Percentiles rank a stretch among this genome's conserved stretches.
Conservation (phyloP, 2,797 vertebrate species). For the Avahi laniger region DNA sequence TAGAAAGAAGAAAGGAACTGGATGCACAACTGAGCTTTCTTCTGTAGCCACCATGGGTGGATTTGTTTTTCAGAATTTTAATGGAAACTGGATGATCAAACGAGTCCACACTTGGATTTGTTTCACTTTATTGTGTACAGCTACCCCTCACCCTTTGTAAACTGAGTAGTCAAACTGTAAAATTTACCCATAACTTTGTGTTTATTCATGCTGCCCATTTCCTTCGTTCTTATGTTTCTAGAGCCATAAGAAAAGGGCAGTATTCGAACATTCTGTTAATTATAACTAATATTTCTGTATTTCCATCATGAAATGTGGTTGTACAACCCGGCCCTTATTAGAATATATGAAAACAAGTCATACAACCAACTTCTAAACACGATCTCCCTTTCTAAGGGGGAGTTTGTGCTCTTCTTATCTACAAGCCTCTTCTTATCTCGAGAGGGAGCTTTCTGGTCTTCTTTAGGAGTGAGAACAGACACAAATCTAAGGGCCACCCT, state of each 20-base stretch:
- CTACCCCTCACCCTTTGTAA: background rate
- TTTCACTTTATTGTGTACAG: background rate
- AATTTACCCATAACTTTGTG: background rate
- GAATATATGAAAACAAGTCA: background rate
- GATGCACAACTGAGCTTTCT: background rate
- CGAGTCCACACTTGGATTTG: background rate
- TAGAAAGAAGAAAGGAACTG: background rate
- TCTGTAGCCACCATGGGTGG: background rate
- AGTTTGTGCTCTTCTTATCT: slow-evolving; percentile 11
- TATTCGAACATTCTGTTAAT: background rate
- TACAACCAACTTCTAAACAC: background rate
- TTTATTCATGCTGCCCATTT: background rate
- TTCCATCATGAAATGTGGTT: background rate
- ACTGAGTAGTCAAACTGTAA: background rate
- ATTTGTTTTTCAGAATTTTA: background rate
- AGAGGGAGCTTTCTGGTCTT: background rate
- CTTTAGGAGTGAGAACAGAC: background rate
- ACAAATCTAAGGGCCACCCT: background rate
- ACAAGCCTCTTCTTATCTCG: background rate
- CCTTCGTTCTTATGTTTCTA: background rate
- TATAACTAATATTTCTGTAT: background rate
- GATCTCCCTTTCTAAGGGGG: background rate
- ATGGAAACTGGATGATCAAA: background rate
- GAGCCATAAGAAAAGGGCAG: background rate
- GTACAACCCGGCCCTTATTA: background rate